Conservation (phyloP, 2,113 vertebrate genomes). For the Meleagris gallopavo region DNA sequence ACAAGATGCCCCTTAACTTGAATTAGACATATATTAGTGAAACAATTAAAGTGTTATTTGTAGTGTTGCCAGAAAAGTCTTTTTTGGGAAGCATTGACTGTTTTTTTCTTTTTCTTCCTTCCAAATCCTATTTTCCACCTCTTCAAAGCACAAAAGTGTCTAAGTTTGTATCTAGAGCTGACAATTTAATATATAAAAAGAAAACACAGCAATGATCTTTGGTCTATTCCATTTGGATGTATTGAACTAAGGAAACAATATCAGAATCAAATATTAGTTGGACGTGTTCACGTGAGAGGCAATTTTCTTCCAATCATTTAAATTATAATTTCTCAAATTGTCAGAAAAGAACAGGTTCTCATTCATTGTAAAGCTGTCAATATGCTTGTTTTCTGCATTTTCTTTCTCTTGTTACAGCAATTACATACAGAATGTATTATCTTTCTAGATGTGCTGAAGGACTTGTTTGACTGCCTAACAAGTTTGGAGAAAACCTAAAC, state of each 20-base stretch:
- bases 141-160: neutral
- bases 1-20: neutral
- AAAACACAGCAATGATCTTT: neutral
- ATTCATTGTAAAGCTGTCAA: neutral
- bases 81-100: neutral
- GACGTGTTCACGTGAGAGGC: neutral
- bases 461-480: neutral
- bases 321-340: slow-evolving; percentile 39
- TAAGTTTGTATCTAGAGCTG: neutral
- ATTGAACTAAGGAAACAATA: neutral
- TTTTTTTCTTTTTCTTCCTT: fast-evolving
- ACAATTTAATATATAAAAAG: neutral
- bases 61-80: neutral
- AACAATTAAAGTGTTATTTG: neutral
- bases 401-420: neutral
- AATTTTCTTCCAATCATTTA: slow-evolving; percentile 11
- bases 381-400: neutral
- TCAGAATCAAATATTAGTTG: neutral
- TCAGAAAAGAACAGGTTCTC: neutral
- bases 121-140: fast-evolving
- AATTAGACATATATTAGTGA: neutral
- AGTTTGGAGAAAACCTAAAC: neutral
- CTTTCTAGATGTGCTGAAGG: neutral
- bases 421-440: neutral
- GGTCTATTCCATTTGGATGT: neutral